Evolutionary conservation across 2,797 vertebrate genomes (phyloP).

Genomic region (Crypturellus tataupa): DNA sequence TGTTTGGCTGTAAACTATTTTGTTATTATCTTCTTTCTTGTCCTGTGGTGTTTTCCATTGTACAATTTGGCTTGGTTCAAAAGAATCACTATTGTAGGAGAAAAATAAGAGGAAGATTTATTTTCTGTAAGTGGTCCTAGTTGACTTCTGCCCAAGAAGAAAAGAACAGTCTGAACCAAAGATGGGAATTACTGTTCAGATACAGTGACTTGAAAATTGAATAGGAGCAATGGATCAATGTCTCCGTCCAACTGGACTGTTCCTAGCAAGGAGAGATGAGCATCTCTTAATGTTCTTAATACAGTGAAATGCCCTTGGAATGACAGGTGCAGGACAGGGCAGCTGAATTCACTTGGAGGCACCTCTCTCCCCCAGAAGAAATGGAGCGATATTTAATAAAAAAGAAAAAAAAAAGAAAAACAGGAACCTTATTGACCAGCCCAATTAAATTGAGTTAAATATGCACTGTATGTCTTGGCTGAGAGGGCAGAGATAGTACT

Average conservation of each 20-base stretch:
- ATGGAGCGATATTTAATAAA: neutral
- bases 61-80: conserved; percentile 30
- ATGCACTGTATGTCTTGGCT: neutral
- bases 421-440: neutral
- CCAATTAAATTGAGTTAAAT: conserved; percentile 10
- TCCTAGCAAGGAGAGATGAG: neutral
- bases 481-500: neutral
- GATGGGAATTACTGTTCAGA: conserved; percentile 23
- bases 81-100: neutral
- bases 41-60: neutral
- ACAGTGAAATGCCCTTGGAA: neutral
- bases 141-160: conserved; percentile 34
- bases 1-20: conserved; percentile 1
- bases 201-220: conserved; percentile 27
- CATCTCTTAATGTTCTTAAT: neutral
- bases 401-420: neutral
- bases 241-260: fast-evolving
- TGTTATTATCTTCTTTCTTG: neutral
- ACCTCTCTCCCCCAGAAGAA: neutral
- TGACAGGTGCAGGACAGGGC: neutral
- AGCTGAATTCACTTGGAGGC: neutral
- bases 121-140: neutral
- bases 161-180: conserved; percentile 53
- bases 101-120: conserved; percentile 23
- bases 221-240: neutral